phyloP scores from a whole-genome alignment of 2,113 vertebrate species.

The Pterocles orientalis region DNA sequence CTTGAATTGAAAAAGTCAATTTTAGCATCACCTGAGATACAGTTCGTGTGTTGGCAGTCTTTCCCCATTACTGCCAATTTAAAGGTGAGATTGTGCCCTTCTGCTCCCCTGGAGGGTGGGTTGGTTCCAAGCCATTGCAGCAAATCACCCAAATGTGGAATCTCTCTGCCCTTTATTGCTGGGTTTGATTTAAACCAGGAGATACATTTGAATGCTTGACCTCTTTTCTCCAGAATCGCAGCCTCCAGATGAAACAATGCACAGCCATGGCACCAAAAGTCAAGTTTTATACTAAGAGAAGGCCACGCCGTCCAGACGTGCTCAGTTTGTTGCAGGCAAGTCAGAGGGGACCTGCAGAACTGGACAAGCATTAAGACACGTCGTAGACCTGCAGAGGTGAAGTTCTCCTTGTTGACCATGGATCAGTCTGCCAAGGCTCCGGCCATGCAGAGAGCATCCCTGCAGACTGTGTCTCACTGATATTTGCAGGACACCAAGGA shows the following conservation, averaged over 20 bases:
- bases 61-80: neutral
- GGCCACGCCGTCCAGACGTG: neutral
- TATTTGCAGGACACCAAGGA: neutral
- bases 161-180: neutral
- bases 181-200: neutral
- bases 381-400: neutral
- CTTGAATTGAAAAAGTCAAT: neutral
- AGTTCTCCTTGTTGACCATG: neutral
- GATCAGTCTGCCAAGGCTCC: neutral
- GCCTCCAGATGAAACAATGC: neutral
- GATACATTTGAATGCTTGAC: neutral
- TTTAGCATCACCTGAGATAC: neutral
- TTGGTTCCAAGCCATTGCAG: neutral
- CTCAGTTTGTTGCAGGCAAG: neutral
- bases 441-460: neutral
- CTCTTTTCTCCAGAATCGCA: neutral
- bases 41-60: neutral
- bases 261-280: neutral
- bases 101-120: neutral
- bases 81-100: neutral
- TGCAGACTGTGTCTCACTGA: neutral
- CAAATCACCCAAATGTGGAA: neutral
- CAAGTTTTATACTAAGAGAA: neutral
- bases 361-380: neutral
- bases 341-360: neutral